phyloP scores from a whole-genome alignment of 2,113 vertebrate species.

The Myotis yumanensis region DNA sequence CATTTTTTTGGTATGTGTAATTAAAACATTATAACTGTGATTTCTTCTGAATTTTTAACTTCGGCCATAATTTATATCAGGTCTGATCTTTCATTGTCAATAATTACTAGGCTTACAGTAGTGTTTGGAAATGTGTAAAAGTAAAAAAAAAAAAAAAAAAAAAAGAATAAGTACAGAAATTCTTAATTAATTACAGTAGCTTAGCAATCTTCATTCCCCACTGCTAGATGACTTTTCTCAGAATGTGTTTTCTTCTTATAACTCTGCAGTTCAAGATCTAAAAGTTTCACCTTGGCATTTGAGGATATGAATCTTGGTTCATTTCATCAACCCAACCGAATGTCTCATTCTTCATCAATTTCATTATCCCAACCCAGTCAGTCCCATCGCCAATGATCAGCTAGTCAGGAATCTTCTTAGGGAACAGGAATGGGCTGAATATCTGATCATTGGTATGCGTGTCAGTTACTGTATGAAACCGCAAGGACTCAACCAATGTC shows the following conservation, averaged over 20 bases:
- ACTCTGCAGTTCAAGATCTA: background rate
- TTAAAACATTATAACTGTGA: background rate
- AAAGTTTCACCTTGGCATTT: background rate
- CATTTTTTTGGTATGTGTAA: background rate
- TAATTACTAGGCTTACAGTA: background rate
- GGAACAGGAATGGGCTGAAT: background rate
- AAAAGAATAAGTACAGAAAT: background rate
- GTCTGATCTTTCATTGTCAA: slow-evolving; percentile 1
- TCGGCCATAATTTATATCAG: background rate
- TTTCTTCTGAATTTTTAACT: slow-evolving; percentile 44
- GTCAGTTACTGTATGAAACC: background rate
- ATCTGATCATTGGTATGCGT: background rate
- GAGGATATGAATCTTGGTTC: background rate
- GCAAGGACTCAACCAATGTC: background rate
- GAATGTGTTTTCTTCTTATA: background rate
- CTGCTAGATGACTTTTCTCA: background rate
- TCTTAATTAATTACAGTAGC: background rate
- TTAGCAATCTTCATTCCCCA: background rate
- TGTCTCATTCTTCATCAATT: background rate
- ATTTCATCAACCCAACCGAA: background rate
- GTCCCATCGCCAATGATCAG: background rate
- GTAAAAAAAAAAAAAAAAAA: slow-evolving; percentile 28
- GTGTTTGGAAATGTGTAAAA: background rate
- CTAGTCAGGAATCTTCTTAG: background rate
- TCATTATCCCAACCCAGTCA: background rate